Conservation (phyloP, 2,888 invertebrate species). For the Philaethria dido region DNA sequence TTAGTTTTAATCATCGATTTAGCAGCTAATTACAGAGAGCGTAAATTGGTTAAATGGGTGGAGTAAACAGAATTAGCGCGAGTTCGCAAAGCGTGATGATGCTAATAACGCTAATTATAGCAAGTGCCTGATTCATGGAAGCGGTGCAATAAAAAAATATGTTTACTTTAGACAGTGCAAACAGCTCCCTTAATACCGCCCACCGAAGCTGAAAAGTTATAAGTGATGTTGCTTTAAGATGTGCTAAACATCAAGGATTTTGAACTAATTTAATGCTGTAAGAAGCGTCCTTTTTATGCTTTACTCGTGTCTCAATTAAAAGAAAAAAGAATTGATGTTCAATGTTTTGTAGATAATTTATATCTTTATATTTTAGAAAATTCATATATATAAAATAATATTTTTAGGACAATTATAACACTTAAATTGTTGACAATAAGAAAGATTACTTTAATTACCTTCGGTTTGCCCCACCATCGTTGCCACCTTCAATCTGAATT, state of each 20-base stretch:
- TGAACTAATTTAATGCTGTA: slow-evolving; percentile 3
- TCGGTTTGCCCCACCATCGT: slow-evolving; percentile 67
- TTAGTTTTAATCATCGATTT: slow-evolving; percentile 36
- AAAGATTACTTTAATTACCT: slow-evolving; percentile 55
- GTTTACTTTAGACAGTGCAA: slow-evolving; percentile 77
- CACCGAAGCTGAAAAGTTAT: slow-evolving; percentile 78
- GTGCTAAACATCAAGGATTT: neutral
- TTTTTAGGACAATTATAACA: neutral
- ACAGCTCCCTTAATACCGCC: slow-evolving; percentile 77
- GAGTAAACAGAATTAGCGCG: slow-evolving; percentile 66
- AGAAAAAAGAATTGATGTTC: neutral
- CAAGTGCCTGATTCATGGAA: slow-evolving; percentile 73
- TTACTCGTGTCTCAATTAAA: neutral
- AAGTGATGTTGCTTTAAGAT: slow-evolving; percentile 29
- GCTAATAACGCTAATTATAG: slow-evolving; percentile 75
- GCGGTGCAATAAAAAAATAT: slow-evolving; percentile 69
- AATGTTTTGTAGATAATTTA: neutral
- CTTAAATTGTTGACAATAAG: neutral
- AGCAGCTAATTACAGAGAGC: slow-evolving; percentile 47
- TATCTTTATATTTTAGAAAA: neutral
- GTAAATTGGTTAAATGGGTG: slow-evolving; percentile 67
- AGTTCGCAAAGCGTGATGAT: slow-evolving; percentile 59
- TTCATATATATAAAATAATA: neutral
- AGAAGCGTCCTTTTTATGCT: neutral
- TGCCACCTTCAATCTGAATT: slow-evolving; percentile 82